These are phyloP conservation scores for Chloromyia formosa DNA, from an alignment of 2,888 invertebrate genomes.

Conservation along the genomic window DNA sequence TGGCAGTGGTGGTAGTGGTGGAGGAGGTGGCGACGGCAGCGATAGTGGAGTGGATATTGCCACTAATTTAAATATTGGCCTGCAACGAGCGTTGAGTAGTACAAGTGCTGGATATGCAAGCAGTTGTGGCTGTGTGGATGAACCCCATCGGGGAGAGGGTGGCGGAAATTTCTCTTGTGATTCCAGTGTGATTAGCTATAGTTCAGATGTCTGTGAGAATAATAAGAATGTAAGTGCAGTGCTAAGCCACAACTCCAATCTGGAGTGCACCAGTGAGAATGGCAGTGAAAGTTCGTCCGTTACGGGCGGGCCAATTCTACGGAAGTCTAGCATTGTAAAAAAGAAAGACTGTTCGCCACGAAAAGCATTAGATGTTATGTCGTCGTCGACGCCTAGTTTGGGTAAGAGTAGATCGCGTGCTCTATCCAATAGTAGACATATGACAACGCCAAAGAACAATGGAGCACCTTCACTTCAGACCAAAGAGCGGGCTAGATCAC, in stretches of 20 bases:
- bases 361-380: constrained; percentile 47
- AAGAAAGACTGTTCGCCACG: constrained; percentile 68
- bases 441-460: constrained; percentile 66
- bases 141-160: constrained; percentile 66
- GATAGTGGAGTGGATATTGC: constrained; percentile 83
- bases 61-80: constrained; percentile 60
- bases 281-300: constrained; percentile 84
- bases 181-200: constrained; percentile 80
- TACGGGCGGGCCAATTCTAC: constrained; percentile 64
- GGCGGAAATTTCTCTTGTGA: constrained; percentile 75
- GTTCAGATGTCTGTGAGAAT: constrained; percentile 74
- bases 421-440: constrained; percentile 67
- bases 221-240: constrained; percentile 59
- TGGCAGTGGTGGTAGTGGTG: constrained; percentile 68
- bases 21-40: constrained; percentile 76
- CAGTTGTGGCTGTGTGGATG: constrained; percentile 68
- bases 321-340: constrained; percentile 63
- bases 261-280: constrained; percentile 70
- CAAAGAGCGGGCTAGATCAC: constrained; percentile 69
- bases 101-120: constrained; percentile 75
- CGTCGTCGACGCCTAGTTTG: constrained; percentile 48
- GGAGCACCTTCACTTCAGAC: constrained; percentile 66
- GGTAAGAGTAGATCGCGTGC: constrained; percentile 65
- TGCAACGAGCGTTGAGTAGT: constrained; percentile 67
- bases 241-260: constrained; percentile 53